Base-by-base conservation (phyloP, 1,140 invertebrate species). In the Eufriesea mexicana region DNA sequence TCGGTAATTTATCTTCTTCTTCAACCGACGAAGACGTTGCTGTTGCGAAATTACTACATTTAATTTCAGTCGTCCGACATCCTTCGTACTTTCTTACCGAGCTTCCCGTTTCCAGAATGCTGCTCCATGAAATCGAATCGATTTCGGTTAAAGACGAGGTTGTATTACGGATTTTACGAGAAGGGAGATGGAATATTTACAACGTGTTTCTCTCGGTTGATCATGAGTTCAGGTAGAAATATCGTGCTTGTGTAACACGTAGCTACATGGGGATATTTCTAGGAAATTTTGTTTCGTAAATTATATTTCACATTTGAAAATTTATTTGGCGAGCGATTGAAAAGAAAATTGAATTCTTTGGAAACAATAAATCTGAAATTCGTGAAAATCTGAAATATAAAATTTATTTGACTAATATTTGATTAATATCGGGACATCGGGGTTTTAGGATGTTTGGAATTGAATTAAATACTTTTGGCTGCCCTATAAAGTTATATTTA, bases 1-100 rank as follows among this genome's bases (percentile, higher is more conserved):
- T 79, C 54, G 67, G 54, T 59, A 79, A 79, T 79, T 79, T 61
- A 71, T 79, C 77, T 70, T 61, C 59, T 57, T 45, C 77, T 49
- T 49, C 47, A 49, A 42, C 18, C 55, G 23, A 79, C 77, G 66
- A 71, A 79, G 77, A 79, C 67, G 67, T 71, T 71, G 25, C 77
- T n/a, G 35, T 68, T 28, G 35, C 76, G 77, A 70, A 59, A 79
- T 79, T 79, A 67, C 66, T 61, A 71, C 66, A 49, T 79, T 79
- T 79, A 79, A 71, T 79, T 79, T 61, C 20, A 49, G 25, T 74
- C 20, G 54, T 23, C 20, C 25, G 51, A 70, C 66, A 12, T 79
- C 45, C 55, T 45, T 71, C 45, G 45, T 70, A 47, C 59, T 59
- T 79, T 71, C 77, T 79, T 61, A 23, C 23, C 35, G 61, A 9